phyloP scores from a whole-genome alignment of 2,888 invertebrate species.

The Macrosiphum euphorbiae region DNA sequence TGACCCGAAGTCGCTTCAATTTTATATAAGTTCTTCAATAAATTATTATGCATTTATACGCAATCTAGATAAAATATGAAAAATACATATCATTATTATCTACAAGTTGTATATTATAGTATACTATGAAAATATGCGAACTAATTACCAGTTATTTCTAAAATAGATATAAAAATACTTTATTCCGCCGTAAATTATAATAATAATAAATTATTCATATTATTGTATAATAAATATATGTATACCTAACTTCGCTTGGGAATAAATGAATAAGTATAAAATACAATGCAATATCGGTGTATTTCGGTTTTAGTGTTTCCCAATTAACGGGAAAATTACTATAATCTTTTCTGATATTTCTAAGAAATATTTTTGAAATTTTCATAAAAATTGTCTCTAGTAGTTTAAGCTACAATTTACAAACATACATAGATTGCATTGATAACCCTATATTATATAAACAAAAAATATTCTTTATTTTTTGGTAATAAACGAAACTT shows the following conservation, averaged over 20 bases:
- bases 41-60: not conserved
- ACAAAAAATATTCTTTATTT: not conserved
- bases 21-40: not conserved
- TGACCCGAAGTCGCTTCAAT: not conserved
- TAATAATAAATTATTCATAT: not conserved
- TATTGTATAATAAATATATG: not conserved
- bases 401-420: not conserved
- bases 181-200: not conserved
- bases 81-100: not conserved
- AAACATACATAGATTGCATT: not conserved
- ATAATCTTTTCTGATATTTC: not conserved
- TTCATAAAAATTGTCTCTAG: not conserved
- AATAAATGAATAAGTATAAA: not conserved
- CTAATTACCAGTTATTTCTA: not conserved
- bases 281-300: not conserved
- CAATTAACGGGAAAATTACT: not conserved
- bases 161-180: not conserved
- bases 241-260: not conserved
- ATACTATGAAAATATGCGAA: not conserved
- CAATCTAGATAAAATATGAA: conserved; percentile 9
- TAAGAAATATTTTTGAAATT: not conserved
- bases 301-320: too few relatives aligned
- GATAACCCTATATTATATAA: too few relatives aligned
- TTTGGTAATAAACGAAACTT: not conserved
- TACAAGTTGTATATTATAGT: not conserved